Base-by-base conservation (phyloP, 2,113 vertebrate genomes). In the Excalfactoria chinensis region DNA sequence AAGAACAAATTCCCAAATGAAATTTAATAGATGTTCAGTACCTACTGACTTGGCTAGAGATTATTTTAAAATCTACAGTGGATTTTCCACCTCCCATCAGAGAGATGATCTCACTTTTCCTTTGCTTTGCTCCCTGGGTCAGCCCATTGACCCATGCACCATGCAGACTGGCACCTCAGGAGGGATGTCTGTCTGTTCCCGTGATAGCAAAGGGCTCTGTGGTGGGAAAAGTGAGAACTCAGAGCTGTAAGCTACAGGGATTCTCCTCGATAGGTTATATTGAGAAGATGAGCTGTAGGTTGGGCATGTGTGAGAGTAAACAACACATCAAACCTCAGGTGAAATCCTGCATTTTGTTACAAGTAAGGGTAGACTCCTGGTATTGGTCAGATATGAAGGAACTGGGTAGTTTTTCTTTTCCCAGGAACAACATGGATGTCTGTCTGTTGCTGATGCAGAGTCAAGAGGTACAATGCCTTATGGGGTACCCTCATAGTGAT, bases 101-200 rank as follows among this genome's bases (percentile, higher is more conserved):
- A 63, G 60, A 28, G 53, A 77, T 4, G 17, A 60, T 7, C 34
- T 20, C 41, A 13, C 0, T 7, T 25, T 41, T 17, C 53, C 59
- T 58, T 35, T 16, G 14, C 41, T 44, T 51, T 32, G 14, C 35
- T 15, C 40, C 59, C 3, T 7, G n/a, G 8, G 23, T 21, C 56
- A 5, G 7, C 7, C 43, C 56, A 44, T 37, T 25, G 13, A 3
- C 15, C 32, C 48, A 6, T 0, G 2, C 7, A 49, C n/a, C 7
- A 11, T 1, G 17, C 68, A 67, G 35, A 32, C 13, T 0, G 19
- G n/a, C n/a, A 22, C 44, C 23, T 41, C 12, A 11, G 35, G 41
- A 63, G 5, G 34, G 41, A 15, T 5, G 9, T 0, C 2, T 2
- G 2, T 4, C 25, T 44, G 43, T 19, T 46, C 30, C 37, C 0